Percentiles rank a stretch among this genome's conserved stretches.
phyloP scores from a whole-genome alignment of 2,888 invertebrate genomes.

The Epicampocera succincta region DNA sequence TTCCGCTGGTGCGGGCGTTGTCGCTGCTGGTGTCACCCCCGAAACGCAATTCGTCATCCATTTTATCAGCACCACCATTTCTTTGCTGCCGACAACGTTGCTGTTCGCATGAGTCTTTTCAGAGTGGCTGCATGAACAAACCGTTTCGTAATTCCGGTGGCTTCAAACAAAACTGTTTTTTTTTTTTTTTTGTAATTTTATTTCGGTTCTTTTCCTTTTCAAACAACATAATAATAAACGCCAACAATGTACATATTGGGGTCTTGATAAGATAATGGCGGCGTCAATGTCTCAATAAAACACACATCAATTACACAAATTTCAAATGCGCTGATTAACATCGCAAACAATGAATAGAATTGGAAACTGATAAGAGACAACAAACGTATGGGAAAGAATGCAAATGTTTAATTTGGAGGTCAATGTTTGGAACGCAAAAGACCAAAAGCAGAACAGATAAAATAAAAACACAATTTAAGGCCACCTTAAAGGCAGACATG shows the following conservation, averaged over 20 bases:
- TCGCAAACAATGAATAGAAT: background rate
- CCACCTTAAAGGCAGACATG: no score
- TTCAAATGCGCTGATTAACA: conserved; percentile 35
- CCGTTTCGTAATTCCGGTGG: conserved; percentile 59
- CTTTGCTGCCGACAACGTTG: background rate
- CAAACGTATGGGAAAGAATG: background rate
- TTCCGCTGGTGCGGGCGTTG: conserved; percentile 33
- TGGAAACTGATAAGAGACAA: background rate
- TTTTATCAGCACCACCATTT: background rate
- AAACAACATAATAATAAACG: background rate
- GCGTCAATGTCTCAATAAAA: conserved; percentile 54
- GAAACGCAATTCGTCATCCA: conserved; percentile 21
- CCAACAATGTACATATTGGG: background rate
- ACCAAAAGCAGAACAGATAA: no score
- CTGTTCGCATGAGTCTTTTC: background rate
- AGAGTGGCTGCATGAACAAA: no score
- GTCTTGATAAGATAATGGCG: conserved; percentile 50
- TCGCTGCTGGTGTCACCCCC: conserved; percentile 3
- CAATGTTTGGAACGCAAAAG: no score
- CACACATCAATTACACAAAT: conserved; percentile 57
- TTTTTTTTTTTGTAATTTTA: conserved; percentile 14
- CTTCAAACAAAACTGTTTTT: conserved; percentile 23
- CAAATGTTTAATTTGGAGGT: background rate
- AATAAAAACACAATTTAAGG: no score
- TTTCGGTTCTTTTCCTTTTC: background rate